Base-by-base conservation (phyloP, 2,113 vertebrate species). In the Hippoglossus stenolepis region DNA sequence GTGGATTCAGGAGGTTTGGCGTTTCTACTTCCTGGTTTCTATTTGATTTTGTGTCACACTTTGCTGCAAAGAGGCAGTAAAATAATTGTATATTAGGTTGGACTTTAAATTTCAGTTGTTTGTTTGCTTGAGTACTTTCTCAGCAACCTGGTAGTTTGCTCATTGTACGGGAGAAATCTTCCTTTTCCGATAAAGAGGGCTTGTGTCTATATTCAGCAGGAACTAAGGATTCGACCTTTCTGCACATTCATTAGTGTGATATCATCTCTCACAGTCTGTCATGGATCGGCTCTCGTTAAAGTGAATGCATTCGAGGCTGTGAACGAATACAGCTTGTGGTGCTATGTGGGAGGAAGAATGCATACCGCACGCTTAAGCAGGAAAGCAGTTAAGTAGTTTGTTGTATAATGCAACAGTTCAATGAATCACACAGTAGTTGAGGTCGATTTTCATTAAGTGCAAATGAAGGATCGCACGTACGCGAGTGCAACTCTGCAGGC, bases 361-460 rank as follows among this genome's bases (percentile, higher is more conserved):
- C 58, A 35, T 15, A 65, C 54, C 54, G 12, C 58, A 21, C 31
- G 6, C 59, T 47, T 68, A 72, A 87, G 76, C 56, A 56, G 65
- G 23, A 58, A 51, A 78, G 67, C 3, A 0, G 78, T 65, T 70
- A 68, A 68, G 68, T 64, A 66, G 62, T 65, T 65, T 10, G n/a
- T 61, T 72, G 71, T 79, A 38, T 77, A 65, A 81, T 60, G 60
- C 70, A 72, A 26, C 61, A 59, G 79, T 23, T 56, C 40, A 76
- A 81, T 68, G 38, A 75, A 88, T 79, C 28, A 26, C 57, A 49
- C n/a, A 35, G 73, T 45, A 60, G 83, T 28, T 71, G 17, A 73
- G 82, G 71, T 84, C 69, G 61, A 79, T 86, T 73, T 85, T 83
- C 65, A 86, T 86, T 78, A 74, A 57, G 47, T 80, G 64, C 59